Evolutionary conservation across 30 jellyfish, hydroid and myxozoan genomes (phyloP).

Genomic region (Clytia hemisphaerica): DNA sequence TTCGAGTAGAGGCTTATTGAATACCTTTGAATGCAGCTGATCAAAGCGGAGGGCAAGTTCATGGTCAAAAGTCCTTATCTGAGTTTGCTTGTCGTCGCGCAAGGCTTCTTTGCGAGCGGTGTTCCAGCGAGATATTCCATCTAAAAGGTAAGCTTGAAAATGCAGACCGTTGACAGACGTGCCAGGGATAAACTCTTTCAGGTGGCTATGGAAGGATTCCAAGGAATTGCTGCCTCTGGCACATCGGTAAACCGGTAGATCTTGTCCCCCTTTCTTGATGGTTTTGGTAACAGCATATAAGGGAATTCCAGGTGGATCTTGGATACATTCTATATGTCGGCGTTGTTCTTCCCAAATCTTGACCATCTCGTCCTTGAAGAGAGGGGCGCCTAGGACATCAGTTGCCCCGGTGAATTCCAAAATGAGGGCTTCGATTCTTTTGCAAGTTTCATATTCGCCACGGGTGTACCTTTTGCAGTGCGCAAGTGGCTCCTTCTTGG

Average conservation of each 20-base stretch:
- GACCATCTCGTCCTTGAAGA: conserved; percentile 21
- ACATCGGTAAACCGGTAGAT: conserved; percentile 46
- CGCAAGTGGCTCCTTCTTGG: conserved; percentile 13
- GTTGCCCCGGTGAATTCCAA: conserved; percentile 22
- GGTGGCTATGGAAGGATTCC: conserved; percentile 23
- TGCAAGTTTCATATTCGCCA: conserved; percentile 9
- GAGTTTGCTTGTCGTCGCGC: neutral
- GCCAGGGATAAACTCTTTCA: conserved; percentile 15
- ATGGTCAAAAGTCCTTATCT: neutral
- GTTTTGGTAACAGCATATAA: conserved; percentile 20
- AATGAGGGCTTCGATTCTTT: conserved; percentile 28
- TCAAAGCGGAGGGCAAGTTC: neutral
- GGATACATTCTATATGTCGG: conserved; percentile 41
- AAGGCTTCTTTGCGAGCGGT: conserved; percentile 26
- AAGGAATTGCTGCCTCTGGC: conserved; percentile 50
- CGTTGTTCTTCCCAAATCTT: conserved; percentile 32
- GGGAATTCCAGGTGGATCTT: conserved; percentile 39
- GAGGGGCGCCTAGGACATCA: conserved; percentile 48
- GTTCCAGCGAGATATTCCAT: conserved; percentile 30
- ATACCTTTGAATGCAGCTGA: neutral
- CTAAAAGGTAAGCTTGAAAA: conserved; percentile 34
- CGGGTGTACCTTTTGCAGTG: conserved; percentile 47
- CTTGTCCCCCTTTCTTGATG: conserved; percentile 23
- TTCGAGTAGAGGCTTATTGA: neutral
- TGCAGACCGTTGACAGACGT: conserved; percentile 29